Evolutionary conservation across 2,888 invertebrate species (phyloP), one percentile per base, ranked within the genome.

Genomic region (Eugnorisma glareosa): DNA sequence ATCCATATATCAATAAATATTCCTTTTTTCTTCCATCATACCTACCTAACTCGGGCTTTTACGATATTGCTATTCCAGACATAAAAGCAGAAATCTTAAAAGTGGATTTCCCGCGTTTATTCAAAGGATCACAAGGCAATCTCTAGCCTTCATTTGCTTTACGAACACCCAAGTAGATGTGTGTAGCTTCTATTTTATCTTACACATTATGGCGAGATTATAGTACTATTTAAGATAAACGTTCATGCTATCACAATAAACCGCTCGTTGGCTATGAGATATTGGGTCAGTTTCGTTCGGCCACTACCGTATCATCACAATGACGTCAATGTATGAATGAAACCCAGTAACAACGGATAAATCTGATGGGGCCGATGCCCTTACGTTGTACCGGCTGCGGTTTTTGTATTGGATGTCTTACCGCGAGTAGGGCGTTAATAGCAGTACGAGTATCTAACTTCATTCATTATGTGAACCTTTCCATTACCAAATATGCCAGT

Each of bases 301-400:
- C 64, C 51, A 66, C 59, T 45, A 75, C 67, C 71, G 61, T 70
- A 80, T 77, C 80, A 31, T 57, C 48, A 28, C 37, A 18, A 24
- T 87, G 89, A 87, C 87, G 89, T 88, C 87, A 87, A 24, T n/a
- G 24, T 57, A 35, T 81, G 81, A 86, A 86, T 85, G 85, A 87
- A 87, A 85, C 73, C 68, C 31, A 81, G 75, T 76, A 81, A 83
- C 77, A 77, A 75, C 72, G 51, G 67, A 83, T 86, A 82, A 48
- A 83, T 85, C 11, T 57, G 61, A 66, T 68, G 79, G 63, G 89
- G 81, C 73, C 79, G 71, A 83, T 85, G 85, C 69, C 87, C 87
- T 88, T 71, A 80, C 63, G 40, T 69, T 18, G 64, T 54, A 61
- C 71, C 37, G 57, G 57, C 54, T 77, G 83, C 67, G 87, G 88